A percentile compares a stretch with the other conserved stretches of the same genome.
Evolutionary conservation across 2,113 vertebrate genomes (phyloP).

Genomic region (Erinaceus europaeus): DNA sequence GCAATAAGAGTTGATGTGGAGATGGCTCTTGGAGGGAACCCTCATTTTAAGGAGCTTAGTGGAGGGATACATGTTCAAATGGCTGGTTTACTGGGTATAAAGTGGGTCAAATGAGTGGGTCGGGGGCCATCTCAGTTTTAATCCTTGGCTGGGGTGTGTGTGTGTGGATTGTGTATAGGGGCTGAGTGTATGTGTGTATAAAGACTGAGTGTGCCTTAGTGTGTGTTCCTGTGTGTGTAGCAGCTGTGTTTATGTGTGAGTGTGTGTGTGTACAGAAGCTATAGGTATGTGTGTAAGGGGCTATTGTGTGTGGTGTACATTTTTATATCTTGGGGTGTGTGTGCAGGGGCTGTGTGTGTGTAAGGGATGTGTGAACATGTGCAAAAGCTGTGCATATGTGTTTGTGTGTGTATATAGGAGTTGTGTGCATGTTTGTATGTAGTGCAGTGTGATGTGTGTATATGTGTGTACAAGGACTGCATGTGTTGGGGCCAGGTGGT

Average conservation of each 20-base stretch:
- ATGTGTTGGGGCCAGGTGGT: too few species aligned
- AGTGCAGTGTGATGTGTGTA: background rate
- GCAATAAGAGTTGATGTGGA: background rate
- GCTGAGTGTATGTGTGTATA: background rate
- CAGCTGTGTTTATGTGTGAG: background rate
- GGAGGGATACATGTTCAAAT: too few species aligned
- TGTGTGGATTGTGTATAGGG: background rate
- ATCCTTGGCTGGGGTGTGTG: background rate
- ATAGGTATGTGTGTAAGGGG: too few species aligned
- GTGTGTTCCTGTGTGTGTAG: background rate
- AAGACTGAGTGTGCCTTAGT: too few species aligned
- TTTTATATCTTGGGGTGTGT: too few species aligned
- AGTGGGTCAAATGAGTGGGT: fast-evolving
- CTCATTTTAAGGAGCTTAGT: background rate
- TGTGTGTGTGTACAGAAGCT: background rate
- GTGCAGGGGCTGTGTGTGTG: too few species aligned
- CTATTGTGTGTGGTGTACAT: too few species aligned
- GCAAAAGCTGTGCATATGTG: too few species aligned
- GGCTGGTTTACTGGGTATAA: too few species aligned
- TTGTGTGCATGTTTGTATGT: background rate
- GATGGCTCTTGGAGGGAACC: background rate
- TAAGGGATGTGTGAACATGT: too few species aligned
- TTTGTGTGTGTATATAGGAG: background rate
- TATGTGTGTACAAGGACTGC: too few species aligned
- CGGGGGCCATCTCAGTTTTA: background rate